Evolutionary conservation across 2,113 vertebrate species (phyloP).

Genomic region (Pseudonaja textilis): DNA sequence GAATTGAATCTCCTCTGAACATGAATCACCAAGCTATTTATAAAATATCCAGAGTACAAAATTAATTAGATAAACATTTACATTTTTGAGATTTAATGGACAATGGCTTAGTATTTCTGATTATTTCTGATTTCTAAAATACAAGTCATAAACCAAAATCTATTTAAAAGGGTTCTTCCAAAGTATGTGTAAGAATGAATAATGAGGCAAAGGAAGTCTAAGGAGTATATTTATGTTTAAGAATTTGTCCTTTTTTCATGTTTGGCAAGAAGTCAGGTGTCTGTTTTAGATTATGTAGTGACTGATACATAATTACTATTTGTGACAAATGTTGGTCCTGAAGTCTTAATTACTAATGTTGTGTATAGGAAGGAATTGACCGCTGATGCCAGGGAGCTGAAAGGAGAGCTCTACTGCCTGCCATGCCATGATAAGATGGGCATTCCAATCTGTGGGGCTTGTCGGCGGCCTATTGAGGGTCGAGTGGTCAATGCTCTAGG

Average conservation of each 20-base stretch:
- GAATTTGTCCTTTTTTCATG: background rate
- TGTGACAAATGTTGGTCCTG: background rate
- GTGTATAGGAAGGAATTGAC: constrained; percentile 75
- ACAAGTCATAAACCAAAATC: background rate
- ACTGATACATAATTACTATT: background rate
- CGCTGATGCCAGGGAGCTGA: constrained; percentile 73
- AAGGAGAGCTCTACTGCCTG: constrained; percentile 74
- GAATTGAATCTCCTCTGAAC: background rate
- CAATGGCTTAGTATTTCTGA: background rate
- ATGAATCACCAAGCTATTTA: background rate
- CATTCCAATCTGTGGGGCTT: constrained; percentile 76
- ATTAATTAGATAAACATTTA: background rate
- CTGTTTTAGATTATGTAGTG: background rate
- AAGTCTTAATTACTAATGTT: accelerated
- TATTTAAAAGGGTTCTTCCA: background rate
- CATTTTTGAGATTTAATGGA: background rate
- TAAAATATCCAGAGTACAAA: background rate
- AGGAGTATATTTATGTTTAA: background rate
- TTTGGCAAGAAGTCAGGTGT: background rate
- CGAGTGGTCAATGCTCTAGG: constrained; percentile 76
- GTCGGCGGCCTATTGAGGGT: constrained; percentile 74
- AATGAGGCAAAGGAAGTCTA: background rate
- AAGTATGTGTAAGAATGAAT: background rate
- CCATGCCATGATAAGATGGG: constrained; percentile 80
- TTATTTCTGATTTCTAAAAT: background rate